Evolutionary conservation across 2,888 invertebrate genomes (phyloP), one percentile per base, ranked within the genome.

Genomic region (Monochamus alternatus): DNA sequence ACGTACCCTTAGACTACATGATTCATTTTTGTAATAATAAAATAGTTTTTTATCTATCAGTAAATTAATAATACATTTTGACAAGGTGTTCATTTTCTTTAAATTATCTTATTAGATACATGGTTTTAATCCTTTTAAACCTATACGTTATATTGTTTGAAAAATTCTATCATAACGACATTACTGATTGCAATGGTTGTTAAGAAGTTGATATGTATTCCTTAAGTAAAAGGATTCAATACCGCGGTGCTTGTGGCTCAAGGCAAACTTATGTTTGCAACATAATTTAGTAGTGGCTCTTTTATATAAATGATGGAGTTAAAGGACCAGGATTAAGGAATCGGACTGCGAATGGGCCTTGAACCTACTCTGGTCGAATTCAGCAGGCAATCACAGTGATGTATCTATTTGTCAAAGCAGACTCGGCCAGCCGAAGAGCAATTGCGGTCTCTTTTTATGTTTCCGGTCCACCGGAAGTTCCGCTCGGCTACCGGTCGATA

Each of bases 401-500:
- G 85, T 84, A 86, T 85, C 86, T 85, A 86, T 86, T 86, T 86
- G 85, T 87, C 86, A 86, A 86, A 86, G 85, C 83, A 75, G 80
- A 80, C 76, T 84, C 84, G 84, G 81, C 82, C 81, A 81, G 82
- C 84, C 86, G 86, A 85, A 86, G 87, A 87, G 87, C 87, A 86
- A 88, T 88, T 88, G 88, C 88, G 88, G 88, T 87, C 87, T 88
- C 88, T 89, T 88, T 89, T 89, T 88, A 88, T 88, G 88, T 89
- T 88, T 89, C 89, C 89, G 88, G 88, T 88, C 87, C 87, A 88
- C 87, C 88, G 88, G 89, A 88, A 88, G 87, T 88, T 88, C 88
- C 88, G 88, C 88, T 86, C 87, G 86, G 87, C 88, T 87, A 88
- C 88, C 87, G 88, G 86, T 88, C 88, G 87, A 88, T 88, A 88